Evolutionary conservation across 37 sponge, comb jelly and placozoan genomes (phyloP).

Genomic region (Halichondria panicea): DNA sequence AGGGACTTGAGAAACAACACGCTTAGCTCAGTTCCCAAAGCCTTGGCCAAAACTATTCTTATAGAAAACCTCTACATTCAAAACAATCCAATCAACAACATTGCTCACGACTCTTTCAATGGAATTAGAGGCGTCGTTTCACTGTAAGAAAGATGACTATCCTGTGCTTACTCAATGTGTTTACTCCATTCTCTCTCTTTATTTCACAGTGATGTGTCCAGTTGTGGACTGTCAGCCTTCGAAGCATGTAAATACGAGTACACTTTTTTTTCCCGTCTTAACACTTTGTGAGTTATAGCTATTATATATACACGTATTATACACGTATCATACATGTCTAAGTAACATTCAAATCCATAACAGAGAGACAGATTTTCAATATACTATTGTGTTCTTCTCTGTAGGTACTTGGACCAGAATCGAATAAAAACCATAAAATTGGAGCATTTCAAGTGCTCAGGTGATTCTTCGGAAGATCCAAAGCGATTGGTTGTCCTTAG

Average conservation of each 20-base stretch:
- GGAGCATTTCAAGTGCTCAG: not conserved
- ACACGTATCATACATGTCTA: too few relatives aligned
- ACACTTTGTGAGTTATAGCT: too few relatives aligned
- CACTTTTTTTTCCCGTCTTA: too few relatives aligned
- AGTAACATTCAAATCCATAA: too few relatives aligned
- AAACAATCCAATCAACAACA: not conserved
- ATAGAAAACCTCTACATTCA: not conserved
- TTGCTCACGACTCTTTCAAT: not conserved
- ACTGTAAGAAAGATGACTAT: not conserved
- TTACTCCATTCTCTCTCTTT: too few relatives aligned
- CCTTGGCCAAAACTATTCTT: not conserved
- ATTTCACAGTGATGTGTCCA: too few relatives aligned
- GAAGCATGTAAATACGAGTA: too few relatives aligned
- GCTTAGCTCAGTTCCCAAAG: not conserved
- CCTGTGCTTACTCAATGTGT: too few relatives aligned
- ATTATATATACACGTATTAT: too few relatives aligned
- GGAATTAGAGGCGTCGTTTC: not conserved
- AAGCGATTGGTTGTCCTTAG: not conserved
- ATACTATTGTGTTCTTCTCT: not conserved
- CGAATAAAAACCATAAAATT: too few relatives aligned
- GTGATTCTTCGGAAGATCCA: not conserved
- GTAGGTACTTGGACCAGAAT: constrained; percentile 14
- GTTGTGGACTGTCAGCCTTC: too few relatives aligned
- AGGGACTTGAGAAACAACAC: constrained; percentile 4
- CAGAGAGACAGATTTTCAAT: not conserved